Evolutionary conservation across 2,888 invertebrate species (phyloP), one percentile per base, ranked within the genome.

Genomic region (Halictus quadricinctus): DNA sequence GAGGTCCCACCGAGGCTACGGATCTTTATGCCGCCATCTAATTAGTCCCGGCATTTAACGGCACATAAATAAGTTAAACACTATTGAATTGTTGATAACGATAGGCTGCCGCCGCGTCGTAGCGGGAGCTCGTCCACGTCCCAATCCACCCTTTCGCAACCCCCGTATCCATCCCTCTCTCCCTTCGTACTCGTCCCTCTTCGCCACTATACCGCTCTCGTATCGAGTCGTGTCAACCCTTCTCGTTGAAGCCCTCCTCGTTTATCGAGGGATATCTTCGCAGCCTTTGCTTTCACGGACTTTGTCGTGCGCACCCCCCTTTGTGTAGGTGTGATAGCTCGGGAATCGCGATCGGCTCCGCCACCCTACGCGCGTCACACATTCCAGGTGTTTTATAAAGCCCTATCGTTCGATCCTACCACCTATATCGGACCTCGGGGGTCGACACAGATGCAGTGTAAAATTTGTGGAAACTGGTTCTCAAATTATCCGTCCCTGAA

Each of bases 41-140:
- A 93, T 93, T 93, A 93, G 93, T 89, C 92, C 90, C 84, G 90
- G 92, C 93, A 92, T 93, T 93, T 92, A 93, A 92, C 92, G 91
- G 91, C 87, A 88, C 91, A 91, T 93, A 92, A 93, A 93, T 93
- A 93, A 92, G 91, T 93, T 92, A 91, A 90, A 91, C 90, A 89
- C 92, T 88, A 90, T 91, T 92, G 90, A 92, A 93, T 92, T 90
- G 91, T 92, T 92, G 89, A 92, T 92, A 88, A 87, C 90, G 89
- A 92, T 89, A 90, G 87, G 81, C 83, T 48, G 85, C 77, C 54
- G 84, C 77, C 80, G 64, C 7, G 25, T 36, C 36, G 36, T 36
- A 0, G 76, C 76, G 72, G 69, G 69, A 81, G 83, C 64, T 64
- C 64, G 50, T 50, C 8, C 64, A 15, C 15, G 41, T 60, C 25